Percentiles rank a stretch among this genome's conserved stretches.
Evolutionary conservation across 2,797 vertebrate species (phyloP).

Genomic region (Martes flavigula): DNA sequence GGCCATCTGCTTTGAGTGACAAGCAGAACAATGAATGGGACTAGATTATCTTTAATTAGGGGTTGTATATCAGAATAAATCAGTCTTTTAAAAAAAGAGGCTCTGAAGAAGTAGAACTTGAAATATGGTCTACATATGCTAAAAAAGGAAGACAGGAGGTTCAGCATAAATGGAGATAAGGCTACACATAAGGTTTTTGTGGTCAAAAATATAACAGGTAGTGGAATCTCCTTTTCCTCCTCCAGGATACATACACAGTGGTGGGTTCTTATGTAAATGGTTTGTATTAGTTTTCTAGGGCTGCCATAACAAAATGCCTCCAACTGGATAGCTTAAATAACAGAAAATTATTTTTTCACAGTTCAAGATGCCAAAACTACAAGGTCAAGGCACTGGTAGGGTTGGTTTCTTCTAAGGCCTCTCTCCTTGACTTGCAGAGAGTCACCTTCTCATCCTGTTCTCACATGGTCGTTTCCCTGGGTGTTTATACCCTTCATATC

Average conservation of each 20-base stretch:
- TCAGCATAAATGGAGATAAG: slow-evolving; percentile 2
- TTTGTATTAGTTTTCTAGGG: not conserved
- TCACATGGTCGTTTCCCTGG: not conserved
- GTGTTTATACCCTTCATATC: not conserved
- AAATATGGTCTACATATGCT: not conserved
- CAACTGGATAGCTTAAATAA: not conserved
- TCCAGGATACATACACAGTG: not conserved
- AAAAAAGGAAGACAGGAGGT: not conserved
- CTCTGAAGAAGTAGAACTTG: not conserved
- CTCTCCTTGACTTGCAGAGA: no score
- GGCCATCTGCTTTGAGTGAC: slow-evolving; percentile 59
- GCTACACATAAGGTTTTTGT: not conserved
- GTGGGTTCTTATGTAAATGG: not conserved
- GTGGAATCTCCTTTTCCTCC: not conserved
- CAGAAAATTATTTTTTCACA: not conserved
- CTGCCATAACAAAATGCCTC: not conserved
- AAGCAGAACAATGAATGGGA: not conserved
- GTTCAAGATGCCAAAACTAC: not conserved
- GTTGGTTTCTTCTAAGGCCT: not conserved
- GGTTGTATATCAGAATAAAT: slow-evolving; percentile 37
- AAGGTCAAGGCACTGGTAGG: not conserved
- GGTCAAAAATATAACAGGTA: not conserved
- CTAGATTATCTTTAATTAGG: slow-evolving; percentile 20
- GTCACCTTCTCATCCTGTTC: not conserved
- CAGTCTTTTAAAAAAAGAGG: not conserved